Evolutionary conservation across 2,888 invertebrate species (phyloP).

Genomic region (Idaea straminata): DNA sequence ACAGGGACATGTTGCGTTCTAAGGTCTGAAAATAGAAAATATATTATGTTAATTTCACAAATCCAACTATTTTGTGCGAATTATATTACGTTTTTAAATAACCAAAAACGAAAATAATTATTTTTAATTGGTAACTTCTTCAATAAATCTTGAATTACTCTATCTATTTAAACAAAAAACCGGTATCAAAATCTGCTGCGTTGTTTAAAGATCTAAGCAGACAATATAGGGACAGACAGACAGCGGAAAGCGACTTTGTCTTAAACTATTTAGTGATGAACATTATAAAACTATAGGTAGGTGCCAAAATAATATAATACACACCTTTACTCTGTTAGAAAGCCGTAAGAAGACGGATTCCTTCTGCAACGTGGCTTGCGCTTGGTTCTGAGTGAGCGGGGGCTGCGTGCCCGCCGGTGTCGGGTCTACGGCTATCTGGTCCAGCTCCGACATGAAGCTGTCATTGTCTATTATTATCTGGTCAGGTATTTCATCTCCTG

Average conservation of each 20-base stretch:
- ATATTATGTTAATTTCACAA: not conserved
- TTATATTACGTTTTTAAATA: not conserved
- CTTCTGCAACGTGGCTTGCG: slow-evolving; percentile 82
- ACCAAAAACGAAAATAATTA: not conserved
- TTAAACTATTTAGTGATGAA: not conserved
- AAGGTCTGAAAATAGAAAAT: slow-evolving; percentile 83
- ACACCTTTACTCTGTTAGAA: slow-evolving; percentile 96
- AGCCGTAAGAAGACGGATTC: slow-evolving; percentile 98
- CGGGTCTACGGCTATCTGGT: slow-evolving; percentile 72
- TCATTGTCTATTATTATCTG: slow-evolving; percentile 70
- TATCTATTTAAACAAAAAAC: not conserved
- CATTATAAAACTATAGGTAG: not conserved
- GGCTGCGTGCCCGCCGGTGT: slow-evolving; percentile 56
- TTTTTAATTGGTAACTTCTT: not conserved
- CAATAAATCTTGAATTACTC: not conserved
- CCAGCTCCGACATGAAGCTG: slow-evolving; percentile 77
- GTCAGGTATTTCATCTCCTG: slow-evolving; percentile 56
- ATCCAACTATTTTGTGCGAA: not conserved
- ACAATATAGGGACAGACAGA: no score
- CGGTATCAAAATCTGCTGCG: no score
- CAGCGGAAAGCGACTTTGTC: no score
- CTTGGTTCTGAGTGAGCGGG: slow-evolving; percentile 55
- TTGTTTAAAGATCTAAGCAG: no score
- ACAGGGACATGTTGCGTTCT: slow-evolving; percentile 98
- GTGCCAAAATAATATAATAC: slow-evolving; percentile 26